These are phyloP conservation scores for Drosophila jambulina DNA, from an alignment of 1,140 invertebrate species.

Conservation along the genomic window DNA sequence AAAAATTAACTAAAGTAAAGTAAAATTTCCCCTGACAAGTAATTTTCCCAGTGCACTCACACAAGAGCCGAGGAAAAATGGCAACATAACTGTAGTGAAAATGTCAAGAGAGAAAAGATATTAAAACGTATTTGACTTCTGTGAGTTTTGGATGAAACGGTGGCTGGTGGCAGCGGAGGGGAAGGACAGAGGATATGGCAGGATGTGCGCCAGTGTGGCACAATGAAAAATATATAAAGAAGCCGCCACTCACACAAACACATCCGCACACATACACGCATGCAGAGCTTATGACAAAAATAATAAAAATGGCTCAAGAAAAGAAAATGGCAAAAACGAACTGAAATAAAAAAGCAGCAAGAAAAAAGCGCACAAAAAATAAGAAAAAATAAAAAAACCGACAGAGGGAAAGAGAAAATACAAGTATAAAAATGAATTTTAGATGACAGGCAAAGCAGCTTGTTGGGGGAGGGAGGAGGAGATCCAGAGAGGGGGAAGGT, in stretches of 20 bases:
- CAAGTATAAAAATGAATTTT: constrained; percentile 84
- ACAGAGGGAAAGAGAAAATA: constrained; percentile 55
- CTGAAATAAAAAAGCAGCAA: constrained; percentile 52
- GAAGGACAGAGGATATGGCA: constrained; percentile 14
- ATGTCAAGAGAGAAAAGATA: constrained; percentile 84
- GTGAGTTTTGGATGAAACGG: constrained; percentile 67
- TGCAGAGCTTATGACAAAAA: constrained; percentile 75
- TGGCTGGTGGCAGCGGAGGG: constrained; percentile 4
- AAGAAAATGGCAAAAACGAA: constrained; percentile 69
- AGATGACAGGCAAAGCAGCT: constrained; percentile 79
- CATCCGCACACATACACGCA: constrained; percentile 27
- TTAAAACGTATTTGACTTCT: constrained; percentile 84
- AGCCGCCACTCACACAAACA: constrained; percentile 64
- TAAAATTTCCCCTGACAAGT: background rate
- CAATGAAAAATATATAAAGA: constrained; percentile 84
- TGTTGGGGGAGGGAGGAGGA: constrained; percentile 18
- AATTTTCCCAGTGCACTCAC: background rate
- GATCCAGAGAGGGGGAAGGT: constrained; percentile 39
- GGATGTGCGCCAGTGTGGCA: constrained; percentile 77
- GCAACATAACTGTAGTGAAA: constrained; percentile 84
- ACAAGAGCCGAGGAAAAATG: constrained; percentile 63
- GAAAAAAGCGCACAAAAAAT: constrained; percentile 53
- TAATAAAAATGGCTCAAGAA: constrained; percentile 83
- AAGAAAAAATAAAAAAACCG: constrained; percentile 33
- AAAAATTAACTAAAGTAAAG: background rate